Evolutionary conservation across 2,888 invertebrate species (phyloP), one percentile per base, ranked within the genome.

Genomic region (Nemotelus nigrinus): DNA sequence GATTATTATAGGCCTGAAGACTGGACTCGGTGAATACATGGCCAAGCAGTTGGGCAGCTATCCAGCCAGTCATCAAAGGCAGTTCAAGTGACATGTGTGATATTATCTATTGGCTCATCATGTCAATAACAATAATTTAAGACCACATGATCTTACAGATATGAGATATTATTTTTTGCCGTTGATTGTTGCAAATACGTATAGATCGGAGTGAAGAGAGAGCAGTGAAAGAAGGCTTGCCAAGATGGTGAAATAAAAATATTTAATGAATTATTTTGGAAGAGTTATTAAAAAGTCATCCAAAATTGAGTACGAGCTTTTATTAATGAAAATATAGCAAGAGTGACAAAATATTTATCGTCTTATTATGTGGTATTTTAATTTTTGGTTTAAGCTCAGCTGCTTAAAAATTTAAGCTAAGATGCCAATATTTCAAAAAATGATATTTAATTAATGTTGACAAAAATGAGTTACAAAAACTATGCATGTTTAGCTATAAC

Each of bases 121-220:
- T 79, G 79, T 79, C 79, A 79, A 79, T 78, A 79, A 78, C 79
- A 78, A 79, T 79, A 79, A 79, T 79, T 79, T 79, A 79, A 79
- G 78, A 77, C 79, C 78, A 65, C 78, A 77, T 79, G 79, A 79
- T 79, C 76, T 64, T 76, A 76, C 67, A 78, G 77, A 79, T 77
- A 74, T 70, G 53, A 70, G 70, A 70, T 70, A 70, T 70, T 72
- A 76, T 64, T 75, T 75, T 76, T 57, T 70, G 41, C 75, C 44
- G 78, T 43, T 53, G 70, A 70, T 70, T 70, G 70, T 70, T 70
- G 70, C 70, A 53, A 70, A 70, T 70, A 44, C 53, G 53, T 44
- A 25, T 25, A 25, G 25, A 25, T 25, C 25, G 25, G 25, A 25
- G 25, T 25, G 25, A 25, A 5, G 7, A 25, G 4, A 4, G 8